These are phyloP conservation scores for Manis javanica DNA, from an alignment of 2,797 vertebrate genomes.

Conservation along the genomic window DNA sequence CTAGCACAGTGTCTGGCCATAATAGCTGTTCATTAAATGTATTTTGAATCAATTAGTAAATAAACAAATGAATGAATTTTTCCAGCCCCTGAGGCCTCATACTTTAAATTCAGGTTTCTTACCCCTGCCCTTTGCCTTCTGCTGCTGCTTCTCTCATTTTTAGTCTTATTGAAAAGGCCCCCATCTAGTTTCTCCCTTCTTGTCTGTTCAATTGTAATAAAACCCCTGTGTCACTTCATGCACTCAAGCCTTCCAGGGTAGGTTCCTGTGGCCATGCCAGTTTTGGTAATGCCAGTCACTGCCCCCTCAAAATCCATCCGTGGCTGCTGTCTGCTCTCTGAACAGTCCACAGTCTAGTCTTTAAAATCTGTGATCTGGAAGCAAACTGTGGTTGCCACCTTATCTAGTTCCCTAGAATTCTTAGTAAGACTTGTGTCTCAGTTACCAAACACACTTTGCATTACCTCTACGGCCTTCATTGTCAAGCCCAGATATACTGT, in stretches of 20 bases:
- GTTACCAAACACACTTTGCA: neutral
- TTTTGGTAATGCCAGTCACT: no score
- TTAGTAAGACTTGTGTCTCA: neutral
- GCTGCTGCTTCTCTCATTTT: neutral
- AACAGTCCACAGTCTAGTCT: neutral
- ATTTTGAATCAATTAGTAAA: neutral
- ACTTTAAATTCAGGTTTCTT: neutral
- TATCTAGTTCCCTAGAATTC: neutral
- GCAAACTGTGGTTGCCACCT: neutral
- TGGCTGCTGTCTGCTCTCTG: neutral
- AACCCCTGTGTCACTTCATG: fast-evolving
- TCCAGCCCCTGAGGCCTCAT: neutral
- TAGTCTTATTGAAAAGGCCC: neutral
- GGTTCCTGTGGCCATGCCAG: neutral
- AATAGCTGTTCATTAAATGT: neutral
- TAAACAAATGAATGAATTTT: neutral
- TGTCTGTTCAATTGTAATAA: no score
- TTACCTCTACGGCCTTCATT: neutral
- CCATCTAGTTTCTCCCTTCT: neutral
- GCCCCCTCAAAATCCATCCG: neutral
- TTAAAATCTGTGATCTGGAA: neutral
- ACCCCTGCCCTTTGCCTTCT: neutral
- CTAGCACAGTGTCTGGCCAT: neutral
- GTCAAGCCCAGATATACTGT: neutral
- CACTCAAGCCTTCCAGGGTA: neutral